These are phyloP conservation scores for Mus spretus DNA, from an alignment of 2,797 vertebrate species.

Conservation along the genomic window DNA sequence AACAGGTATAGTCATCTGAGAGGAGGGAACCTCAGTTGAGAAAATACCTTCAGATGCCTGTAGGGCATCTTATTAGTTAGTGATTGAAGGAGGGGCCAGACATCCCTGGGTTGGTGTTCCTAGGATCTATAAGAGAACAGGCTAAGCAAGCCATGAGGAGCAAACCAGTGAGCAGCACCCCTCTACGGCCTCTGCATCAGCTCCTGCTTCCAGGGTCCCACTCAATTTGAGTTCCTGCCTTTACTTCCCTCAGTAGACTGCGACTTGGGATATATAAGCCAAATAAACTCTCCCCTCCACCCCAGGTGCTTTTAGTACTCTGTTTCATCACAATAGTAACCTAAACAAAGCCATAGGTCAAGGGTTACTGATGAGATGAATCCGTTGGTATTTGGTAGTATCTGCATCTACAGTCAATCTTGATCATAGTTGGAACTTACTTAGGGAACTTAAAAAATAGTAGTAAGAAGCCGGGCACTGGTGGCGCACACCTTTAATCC, in stretches of 20 bases:
- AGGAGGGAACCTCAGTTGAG: not conserved
- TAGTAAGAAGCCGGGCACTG: too few relatives aligned
- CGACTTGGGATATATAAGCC: not conserved
- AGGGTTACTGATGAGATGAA: not conserved
- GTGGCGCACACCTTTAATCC: too few relatives aligned
- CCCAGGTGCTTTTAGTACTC: not conserved
- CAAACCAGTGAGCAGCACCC: not conserved
- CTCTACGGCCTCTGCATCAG: not conserved
- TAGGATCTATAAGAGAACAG: not conserved
- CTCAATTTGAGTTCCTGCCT: not conserved
- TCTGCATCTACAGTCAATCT: conserved; percentile 30
- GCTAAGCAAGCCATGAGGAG: not conserved
- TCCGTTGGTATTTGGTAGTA: conserved; percentile 19
- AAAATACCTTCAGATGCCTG: not conserved
- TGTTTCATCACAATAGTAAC: not conserved
- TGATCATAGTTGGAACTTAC: not conserved
- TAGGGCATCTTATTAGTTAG: not conserved
- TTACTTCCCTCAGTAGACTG: not conserved
- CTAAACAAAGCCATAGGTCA: not conserved
- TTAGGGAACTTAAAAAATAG: not conserved
- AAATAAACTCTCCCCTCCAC: not conserved
- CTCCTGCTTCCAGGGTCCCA: not conserved
- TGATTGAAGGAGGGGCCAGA: too few relatives aligned
- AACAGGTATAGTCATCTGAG: not conserved
- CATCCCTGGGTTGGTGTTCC: not conserved